phyloP scores from a whole-genome alignment of 2,888 invertebrate species.

The Drosophila anomelani region DNA sequence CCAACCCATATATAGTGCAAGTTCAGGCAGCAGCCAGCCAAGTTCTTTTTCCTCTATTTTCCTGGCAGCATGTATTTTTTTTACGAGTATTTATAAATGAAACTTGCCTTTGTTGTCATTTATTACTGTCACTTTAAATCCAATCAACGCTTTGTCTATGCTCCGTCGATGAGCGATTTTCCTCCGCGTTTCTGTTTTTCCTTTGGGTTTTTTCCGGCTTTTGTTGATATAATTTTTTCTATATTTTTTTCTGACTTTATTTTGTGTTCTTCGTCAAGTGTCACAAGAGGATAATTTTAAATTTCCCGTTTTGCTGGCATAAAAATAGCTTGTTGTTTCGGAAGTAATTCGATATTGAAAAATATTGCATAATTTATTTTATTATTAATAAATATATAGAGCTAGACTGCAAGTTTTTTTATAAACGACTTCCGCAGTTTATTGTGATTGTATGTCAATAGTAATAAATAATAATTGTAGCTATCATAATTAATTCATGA shows the following conservation, averaged over 20 bases:
- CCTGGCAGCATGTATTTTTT: neutral
- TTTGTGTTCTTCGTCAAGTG: slow-evolving; percentile 49
- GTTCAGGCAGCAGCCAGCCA: slow-evolving; percentile 37
- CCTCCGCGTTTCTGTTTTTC: slow-evolving; percentile 5
- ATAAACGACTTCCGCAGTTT: neutral
- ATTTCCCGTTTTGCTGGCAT: slow-evolving; percentile 8
- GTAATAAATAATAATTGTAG: neutral
- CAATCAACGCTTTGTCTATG: slow-evolving; percentile 80
- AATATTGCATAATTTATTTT: neutral
- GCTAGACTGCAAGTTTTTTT: neutral
- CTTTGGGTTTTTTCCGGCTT: slow-evolving; percentile 8
- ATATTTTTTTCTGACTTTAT: slow-evolving; percentile 19
- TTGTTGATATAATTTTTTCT: slow-evolving; percentile 10
- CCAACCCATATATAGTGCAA: slow-evolving; percentile 28
- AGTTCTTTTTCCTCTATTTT: slow-evolving; percentile 4
- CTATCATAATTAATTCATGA: neutral
- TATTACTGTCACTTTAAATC: slow-evolving; percentile 82
- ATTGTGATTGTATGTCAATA: no score
- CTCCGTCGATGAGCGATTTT: slow-evolving; percentile 46
- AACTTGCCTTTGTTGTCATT: slow-evolving; percentile 80
- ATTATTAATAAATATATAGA: neutral
- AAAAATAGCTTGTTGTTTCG: slow-evolving; percentile 15
- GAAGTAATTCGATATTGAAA: slow-evolving; percentile 23
- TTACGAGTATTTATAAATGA: slow-evolving; percentile 67
- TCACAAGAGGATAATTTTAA: slow-evolving; percentile 50